Evolutionary conservation across 1,140 invertebrate species (phyloP).

Genomic region (Helicoverpa armigera): DNA sequence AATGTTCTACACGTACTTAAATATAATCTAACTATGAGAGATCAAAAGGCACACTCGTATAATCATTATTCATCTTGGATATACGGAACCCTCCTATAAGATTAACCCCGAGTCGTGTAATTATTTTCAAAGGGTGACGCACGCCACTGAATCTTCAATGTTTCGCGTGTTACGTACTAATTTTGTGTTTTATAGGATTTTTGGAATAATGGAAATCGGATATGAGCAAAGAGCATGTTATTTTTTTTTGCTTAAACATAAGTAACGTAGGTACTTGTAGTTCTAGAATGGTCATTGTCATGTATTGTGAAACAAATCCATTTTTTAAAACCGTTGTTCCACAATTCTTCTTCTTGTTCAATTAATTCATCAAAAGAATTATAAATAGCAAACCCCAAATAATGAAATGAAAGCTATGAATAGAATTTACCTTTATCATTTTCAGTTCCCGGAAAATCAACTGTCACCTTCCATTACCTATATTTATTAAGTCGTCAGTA

Average conservation of each 20-base stretch:
- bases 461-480: slow-evolving; percentile 3
- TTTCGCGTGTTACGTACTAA: slow-evolving; percentile 9
- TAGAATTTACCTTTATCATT: too few species aligned
- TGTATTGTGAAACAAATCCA: too few species aligned
- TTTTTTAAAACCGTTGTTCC: too few species aligned
- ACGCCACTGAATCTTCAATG: slow-evolving; percentile 35
- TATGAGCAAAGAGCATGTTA: not conserved
- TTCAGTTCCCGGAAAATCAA: too few species aligned
- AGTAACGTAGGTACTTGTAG: too few species aligned
- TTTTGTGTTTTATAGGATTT: not conserved
- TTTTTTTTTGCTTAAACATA: not conserved
- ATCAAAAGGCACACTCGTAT: slow-evolving; percentile 26
- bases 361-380: too few species aligned
- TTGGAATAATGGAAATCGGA: not conserved
- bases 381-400: too few species aligned
- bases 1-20: slow-evolving; percentile 1
- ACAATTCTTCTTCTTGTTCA: too few species aligned
- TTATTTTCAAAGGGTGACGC: slow-evolving; percentile 27
- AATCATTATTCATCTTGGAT: slow-evolving; percentile 36
- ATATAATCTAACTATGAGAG: slow-evolving; percentile 2
- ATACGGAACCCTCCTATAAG: slow-evolving; percentile 3
- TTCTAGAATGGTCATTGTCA: too few species aligned
- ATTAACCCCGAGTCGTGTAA: slow-evolving; percentile 33
- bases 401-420: too few species aligned
- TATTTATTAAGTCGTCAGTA: slow-evolving; percentile 40